A percentile compares a stretch with the other conserved stretches of the same genome.
Evolutionary conservation across 1,140 invertebrate species (phyloP).

Genomic region (Mizuhopecten yessoensis): DNA sequence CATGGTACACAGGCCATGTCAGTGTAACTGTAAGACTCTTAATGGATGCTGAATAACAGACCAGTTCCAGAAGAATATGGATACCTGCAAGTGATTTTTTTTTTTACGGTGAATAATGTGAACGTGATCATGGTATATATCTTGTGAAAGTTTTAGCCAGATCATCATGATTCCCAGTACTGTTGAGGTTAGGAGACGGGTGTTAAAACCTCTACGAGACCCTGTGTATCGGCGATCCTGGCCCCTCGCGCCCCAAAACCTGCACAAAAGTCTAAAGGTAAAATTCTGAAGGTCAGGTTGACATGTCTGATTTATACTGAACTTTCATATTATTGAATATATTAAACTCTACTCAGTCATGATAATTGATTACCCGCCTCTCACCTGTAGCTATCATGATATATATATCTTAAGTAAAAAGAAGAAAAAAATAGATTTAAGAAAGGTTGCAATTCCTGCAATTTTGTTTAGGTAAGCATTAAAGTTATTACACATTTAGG

Average conservation of each 20-base stretch:
- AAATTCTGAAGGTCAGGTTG: slow-evolving; percentile 40
- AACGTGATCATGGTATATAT: not conserved
- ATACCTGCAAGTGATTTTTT: not conserved
- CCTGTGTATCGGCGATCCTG: slow-evolving; percentile 69
- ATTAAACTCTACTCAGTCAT: too few relatives aligned
- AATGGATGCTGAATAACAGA: not conserved
- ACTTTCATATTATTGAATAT: too few relatives aligned
- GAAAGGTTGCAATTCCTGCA: too few relatives aligned
- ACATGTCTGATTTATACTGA: too few relatives aligned
- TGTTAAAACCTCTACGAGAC: slow-evolving; percentile 61
- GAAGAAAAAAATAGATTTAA: too few relatives aligned
- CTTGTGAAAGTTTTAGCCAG: not conserved
- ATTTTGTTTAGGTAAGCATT: too few relatives aligned
- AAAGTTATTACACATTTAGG: too few relatives aligned
- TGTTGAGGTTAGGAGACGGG: slow-evolving; percentile 66
- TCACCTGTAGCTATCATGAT: too few relatives aligned
- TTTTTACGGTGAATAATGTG: not conserved
- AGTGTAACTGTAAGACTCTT: not conserved
- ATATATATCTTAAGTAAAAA: too few relatives aligned
- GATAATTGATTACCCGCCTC: too few relatives aligned
- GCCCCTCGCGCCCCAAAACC: slow-evolving; percentile 65
- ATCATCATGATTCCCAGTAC: slow-evolving; percentile 50
- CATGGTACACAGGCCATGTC: not conserved
- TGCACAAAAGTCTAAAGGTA: slow-evolving; percentile 65
- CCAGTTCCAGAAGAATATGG: not conserved